Conservation (phyloP, 2,113 vertebrate species). For the Dipodomys merriami region DNA sequence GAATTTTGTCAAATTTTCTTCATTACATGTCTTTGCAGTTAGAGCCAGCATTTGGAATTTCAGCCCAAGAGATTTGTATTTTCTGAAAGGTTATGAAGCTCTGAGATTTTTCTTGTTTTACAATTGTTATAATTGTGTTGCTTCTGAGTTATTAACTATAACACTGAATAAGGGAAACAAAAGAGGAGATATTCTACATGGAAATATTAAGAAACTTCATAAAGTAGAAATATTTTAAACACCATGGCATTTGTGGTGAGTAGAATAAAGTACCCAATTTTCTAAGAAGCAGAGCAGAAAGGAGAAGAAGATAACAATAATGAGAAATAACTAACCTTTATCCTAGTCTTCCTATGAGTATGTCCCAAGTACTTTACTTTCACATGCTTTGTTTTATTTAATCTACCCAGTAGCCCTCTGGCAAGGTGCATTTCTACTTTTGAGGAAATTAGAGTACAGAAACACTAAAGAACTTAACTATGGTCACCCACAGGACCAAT, state of each 20-base stretch:
- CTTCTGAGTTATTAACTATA: constrained; percentile 64
- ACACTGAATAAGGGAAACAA: constrained; percentile 41
- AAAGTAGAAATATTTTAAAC: constrained; percentile 53
- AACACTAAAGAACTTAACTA: not conserved
- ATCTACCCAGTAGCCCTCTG: not conserved
- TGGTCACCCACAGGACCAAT: not conserved
- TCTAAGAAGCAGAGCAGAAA: constrained; percentile 15
- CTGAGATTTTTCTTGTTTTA: not conserved
- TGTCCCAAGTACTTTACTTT: not conserved
- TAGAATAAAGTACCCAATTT: constrained; percentile 26
- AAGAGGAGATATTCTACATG: not conserved
- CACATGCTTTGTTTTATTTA: not conserved
- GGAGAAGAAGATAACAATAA: not conserved
- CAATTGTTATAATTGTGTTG: constrained; percentile 28
- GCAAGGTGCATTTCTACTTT: not conserved
- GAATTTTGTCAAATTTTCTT: constrained; percentile 72
- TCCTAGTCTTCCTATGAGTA: not conserved
- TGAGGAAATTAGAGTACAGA: not conserved
- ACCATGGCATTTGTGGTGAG: not conserved
- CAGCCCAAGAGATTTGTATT: constrained; percentile 51
- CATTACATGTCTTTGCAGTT: constrained; percentile 33
- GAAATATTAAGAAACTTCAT: constrained; percentile 14
- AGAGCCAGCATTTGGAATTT: constrained; percentile 58
- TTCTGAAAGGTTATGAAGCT: constrained; percentile 64
- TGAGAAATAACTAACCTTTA: constrained; percentile 54